Percentiles rank a stretch among this genome's conserved stretches.
These are phyloP conservation scores for Sparus aurata DNA, from an alignment of 2,797 vertebrate genomes.

Conservation along the genomic window DNA sequence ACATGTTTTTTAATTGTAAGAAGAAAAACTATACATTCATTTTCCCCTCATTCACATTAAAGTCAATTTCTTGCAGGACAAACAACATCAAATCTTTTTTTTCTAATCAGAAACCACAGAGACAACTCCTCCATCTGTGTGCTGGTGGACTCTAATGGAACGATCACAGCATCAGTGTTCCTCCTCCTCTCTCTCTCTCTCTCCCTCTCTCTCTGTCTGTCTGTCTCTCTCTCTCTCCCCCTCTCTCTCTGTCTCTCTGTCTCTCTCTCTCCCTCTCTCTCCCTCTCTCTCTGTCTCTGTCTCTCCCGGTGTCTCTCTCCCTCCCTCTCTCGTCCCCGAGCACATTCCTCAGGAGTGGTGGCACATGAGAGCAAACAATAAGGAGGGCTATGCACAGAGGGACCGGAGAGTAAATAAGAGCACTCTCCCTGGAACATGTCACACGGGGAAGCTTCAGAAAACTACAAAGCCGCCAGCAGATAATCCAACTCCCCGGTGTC, in stretches of 20 bases:
- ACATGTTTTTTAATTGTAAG: background rate
- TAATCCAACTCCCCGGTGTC: conserved; percentile 81
- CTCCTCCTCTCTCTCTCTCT: background rate
- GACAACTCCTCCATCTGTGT: conserved; percentile 49
- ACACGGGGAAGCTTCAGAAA: conserved; percentile 81
- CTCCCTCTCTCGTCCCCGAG: conserved; percentile 53
- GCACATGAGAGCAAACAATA: conserved; percentile 84
- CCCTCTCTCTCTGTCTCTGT: background rate
- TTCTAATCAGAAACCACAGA: conserved; percentile 1
- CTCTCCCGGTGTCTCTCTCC: background rate
- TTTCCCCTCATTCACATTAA: conserved; percentile 19
- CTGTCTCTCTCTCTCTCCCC: background rate
- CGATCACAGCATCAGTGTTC: conserved; percentile 51
- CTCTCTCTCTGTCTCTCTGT: background rate
- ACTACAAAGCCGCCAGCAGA: conserved; percentile 87
- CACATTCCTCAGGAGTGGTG: conserved; percentile 72
- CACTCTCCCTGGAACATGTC: conserved; percentile 81
- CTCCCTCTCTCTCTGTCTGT: background rate
- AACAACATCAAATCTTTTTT: conserved; percentile 12
- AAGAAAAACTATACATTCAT: background rate
- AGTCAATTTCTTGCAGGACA: conserved; percentile 15
- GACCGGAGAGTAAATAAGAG: conserved; percentile 82
- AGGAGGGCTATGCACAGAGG: conserved; percentile 79
- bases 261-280: conserved; percentile 38
- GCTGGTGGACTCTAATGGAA: conserved; percentile 40